Evolutionary conservation across 1,140 invertebrate genomes (phyloP), one percentile per base, ranked within the genome.

Genomic region (Chironomus tepperi): DNA sequence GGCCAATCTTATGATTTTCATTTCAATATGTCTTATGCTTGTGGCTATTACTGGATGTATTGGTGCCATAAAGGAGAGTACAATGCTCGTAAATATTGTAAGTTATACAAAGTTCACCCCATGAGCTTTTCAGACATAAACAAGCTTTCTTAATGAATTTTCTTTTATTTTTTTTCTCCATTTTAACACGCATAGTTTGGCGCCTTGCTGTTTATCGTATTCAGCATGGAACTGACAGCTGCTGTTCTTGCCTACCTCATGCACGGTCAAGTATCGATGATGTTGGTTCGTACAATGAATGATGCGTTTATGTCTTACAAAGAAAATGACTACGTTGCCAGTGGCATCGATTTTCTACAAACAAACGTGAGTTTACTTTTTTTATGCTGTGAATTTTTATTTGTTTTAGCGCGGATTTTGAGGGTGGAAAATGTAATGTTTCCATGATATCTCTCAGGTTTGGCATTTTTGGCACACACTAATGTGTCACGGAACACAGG

Each of bases 31-130:
- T 21, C 88, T 94, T 77, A 89, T 94, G 74, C 82, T 92, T 43
- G 90, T 95, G 12, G 90, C 92, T 1, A 86, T 92, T 72, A 89
- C 94, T 78, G 93, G 93, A 73, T 93, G 91, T 79, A 90, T 90
- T 76, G 93, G 93, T 9, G 93, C 93, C 0, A 79, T 93, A 73
- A 91, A 88, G 80, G 92, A 94, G 82, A 94, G 91, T 79, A 90
- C 91, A 9, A 92, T 90, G 81, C 87, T 95, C 83, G 89, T 94
- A 19, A 89, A 93, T 77, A 86, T 88, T 78, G 91, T 93, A 84
- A 87, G 88, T n/a, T n/a, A n/a, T n/a, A n/a, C n/a, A n/a, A n/a
- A n/a, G n/a, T 73, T 73, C 65, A 65, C 7, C 12, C 24, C 1
- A 2, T 1, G 24, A 42, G 7, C 10, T 24, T 43, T 19, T 18